Percentiles rank a stretch among this genome's conserved stretches.
Conservation (phyloP, 2,888 invertebrate genomes). For the Andrena flavipes region DNA sequence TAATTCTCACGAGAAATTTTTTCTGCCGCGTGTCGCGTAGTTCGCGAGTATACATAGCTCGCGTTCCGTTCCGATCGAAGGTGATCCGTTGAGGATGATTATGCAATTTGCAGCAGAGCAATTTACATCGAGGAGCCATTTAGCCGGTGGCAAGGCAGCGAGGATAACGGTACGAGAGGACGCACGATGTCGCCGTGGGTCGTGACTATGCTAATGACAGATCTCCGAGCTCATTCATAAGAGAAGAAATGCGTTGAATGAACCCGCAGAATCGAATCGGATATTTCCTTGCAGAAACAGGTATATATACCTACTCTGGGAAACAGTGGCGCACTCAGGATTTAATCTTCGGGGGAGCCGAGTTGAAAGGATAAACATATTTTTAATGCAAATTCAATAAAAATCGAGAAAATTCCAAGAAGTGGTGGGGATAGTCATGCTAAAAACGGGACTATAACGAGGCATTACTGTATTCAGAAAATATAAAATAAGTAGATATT, state of each 20-base stretch:
- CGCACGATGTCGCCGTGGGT: conserved; percentile 75
- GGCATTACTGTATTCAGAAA: too few species aligned
- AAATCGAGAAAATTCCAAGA: too few species aligned
- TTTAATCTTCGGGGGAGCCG: too few species aligned
- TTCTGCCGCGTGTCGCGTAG: neutral
- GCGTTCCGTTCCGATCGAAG: conserved; percentile 36
- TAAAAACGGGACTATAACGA: too few species aligned
- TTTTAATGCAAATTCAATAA: too few species aligned
- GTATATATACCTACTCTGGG: neutral
- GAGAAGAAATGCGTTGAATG: conserved; percentile 63
- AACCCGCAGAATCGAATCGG: conserved; percentile 24
- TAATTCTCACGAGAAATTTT: conserved; percentile 11
- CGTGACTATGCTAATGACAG: conserved; percentile 76
- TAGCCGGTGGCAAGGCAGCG: conserved; percentile 80
- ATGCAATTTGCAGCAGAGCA: conserved; percentile 73
- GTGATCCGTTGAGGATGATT: conserved; percentile 69
- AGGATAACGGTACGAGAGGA: conserved; percentile 77
- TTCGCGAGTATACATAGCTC: neutral
- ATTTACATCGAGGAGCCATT: conserved; percentile 68
- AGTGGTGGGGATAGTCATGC: too few species aligned
- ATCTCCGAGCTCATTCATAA: conserved; percentile 69
- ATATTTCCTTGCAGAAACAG: neutral
- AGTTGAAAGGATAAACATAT: too few species aligned
- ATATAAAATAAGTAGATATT: too few species aligned
- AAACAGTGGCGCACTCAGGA: neutral